Evolutionary conservation across 2,888 invertebrate species (phyloP), one percentile per base, ranked within the genome.

Genomic region (Morpho achilles): DNA sequence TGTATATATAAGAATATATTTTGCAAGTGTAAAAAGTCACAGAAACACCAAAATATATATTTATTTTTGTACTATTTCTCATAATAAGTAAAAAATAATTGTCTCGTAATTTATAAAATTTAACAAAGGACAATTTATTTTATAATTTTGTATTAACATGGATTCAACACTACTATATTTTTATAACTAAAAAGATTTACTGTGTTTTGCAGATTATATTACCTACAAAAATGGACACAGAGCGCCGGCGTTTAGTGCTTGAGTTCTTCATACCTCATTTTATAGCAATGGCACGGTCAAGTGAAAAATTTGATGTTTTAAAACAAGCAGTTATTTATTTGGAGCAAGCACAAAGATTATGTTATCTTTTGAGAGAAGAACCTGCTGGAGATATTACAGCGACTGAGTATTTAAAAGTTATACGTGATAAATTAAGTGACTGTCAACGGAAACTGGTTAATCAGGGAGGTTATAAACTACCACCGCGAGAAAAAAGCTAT

Each of bases 181-280:
- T n/a, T 23, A n/a, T 10, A 44, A 22, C n/a, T 39, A 47, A 49
- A 8, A 58, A 7, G 3, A 16, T 45, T 44, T 32, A 10, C 10
- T 7, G 10, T 23, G 22, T 16, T 62, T 84, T 82, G 45, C 80
- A 91, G 91, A 77, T 82, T 60, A 81, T 83, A 61, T 59, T 91
- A 60, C 87, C 88, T 39, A 52, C 74, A 7, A 86, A 83, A 72
- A 77, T 95, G 76, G 93, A 94, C 57, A 74, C 91, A 2, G 87
- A 92, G 61, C 91, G 94, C 53, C 88, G 93, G 50, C 89, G 93
- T n/a, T 79, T 92, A 56, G 85, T 96, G 1, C 77, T 96, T 0
- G 93, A 94, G 72, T 93, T 94, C 70, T 94, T 96, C 69, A 93
- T 95, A 52, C 87, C 93, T 16, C 95, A 95, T 70, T 94, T 95